Conservation (phyloP, 1,140 invertebrate species). For the Coenobita brevimanus region DNA sequence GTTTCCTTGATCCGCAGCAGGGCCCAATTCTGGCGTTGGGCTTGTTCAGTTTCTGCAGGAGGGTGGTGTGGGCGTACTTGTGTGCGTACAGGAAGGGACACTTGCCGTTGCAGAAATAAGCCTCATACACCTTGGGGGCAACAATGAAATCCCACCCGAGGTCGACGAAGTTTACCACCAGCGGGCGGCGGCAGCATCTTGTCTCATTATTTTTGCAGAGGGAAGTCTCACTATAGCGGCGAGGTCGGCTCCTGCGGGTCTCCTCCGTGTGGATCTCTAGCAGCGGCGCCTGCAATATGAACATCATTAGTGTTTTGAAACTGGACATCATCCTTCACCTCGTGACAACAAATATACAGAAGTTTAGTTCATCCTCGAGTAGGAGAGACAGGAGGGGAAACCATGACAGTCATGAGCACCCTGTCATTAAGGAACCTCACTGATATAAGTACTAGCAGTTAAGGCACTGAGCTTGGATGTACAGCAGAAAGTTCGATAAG, state of each 20-base stretch:
- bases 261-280: conserved; percentile 84
- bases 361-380: too few species aligned
- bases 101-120: conserved; percentile 96
- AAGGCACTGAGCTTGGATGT: too few species aligned
- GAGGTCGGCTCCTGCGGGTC: conserved; percentile 77
- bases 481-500: too few species aligned
- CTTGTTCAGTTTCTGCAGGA: conserved; percentile 84
- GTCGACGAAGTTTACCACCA: conserved; percentile 96
- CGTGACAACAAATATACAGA: too few species aligned
- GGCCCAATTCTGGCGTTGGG: conserved; percentile 79
- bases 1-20: conserved; percentile 91
- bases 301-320: too few species aligned
- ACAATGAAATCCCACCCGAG: conserved; percentile 99
- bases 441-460: too few species aligned
- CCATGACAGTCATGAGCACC: too few species aligned
- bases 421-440: too few species aligned
- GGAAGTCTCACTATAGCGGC: conserved; percentile 85
- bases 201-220: conserved; percentile 80
- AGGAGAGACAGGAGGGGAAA: too few species aligned
- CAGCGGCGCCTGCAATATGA: conserved; percentile 82
- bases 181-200: conserved; percentile 90
- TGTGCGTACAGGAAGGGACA: conserved; percentile 92
- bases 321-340: too few species aligned
- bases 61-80: conserved; percentile 94
- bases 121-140: conserved; percentile 94